Evolutionary conservation across 64 coral and sea anemone genomes (phyloP), one percentile per base, ranked within the genome.

Genomic region (Pocillopora verrucosa): DNA sequence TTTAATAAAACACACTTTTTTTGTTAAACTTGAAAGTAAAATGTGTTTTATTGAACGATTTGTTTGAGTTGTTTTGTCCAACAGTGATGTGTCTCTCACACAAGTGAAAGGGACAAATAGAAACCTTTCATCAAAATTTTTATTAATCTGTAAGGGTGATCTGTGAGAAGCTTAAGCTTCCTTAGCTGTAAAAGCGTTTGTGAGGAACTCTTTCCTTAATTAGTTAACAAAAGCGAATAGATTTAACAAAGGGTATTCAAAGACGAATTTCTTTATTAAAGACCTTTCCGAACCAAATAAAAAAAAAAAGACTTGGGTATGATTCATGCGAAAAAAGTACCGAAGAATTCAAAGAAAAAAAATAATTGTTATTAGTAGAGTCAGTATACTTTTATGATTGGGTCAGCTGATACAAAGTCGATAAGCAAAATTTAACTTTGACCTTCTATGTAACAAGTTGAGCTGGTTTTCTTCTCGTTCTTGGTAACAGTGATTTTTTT

Each of bases 211-310:
- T 64, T 84, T 83, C 30, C 22, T 56, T 85, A 85, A 85, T 85
- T 85, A 41, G 65, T 85, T 85, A 85, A 85, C 82, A 85, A 85
- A 85, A 41, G 82, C n/a, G 34, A 15, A 26, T 10, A 17, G 82
- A 72, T 56, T 85, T 4, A 41, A 72, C 17, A 85, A 58, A 38
- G 37, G 19, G 63, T 85, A 37, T 72, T 72, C 68, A 57, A 85
- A 38, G 13, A 70, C 9, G 38, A 56, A 72, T 41, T 26, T 63
- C 19, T n/a, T 72, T 85, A 72, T 57, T 16, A 38, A 56, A 13
- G 72, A 38, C 37, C 56, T 85, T 85, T 36, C 70, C 63, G 16
- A 13, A 30, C 30, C 30, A 24, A 60, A 16, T 37, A 57, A 6
- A 26, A 37, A 11, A 11, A 85, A 11, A 68, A 72, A 57, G 37